phyloP scores from a whole-genome alignment of 1,140 invertebrate species.

The Scaptomyza graminum region DNA sequence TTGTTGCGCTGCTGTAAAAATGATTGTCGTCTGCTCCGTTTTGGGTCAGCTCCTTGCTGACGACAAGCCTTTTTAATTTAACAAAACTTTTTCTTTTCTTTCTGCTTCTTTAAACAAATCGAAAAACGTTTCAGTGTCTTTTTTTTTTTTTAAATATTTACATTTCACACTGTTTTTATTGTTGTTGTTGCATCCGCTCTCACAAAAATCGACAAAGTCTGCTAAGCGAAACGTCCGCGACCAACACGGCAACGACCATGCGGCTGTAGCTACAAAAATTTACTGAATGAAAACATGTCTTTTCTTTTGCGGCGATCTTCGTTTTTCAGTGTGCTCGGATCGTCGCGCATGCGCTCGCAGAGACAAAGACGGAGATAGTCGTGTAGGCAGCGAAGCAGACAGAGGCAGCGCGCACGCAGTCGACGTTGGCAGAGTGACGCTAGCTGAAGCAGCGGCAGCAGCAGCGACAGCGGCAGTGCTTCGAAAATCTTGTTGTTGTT shows the following conservation, averaged over 20 bases:
- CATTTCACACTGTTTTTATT: constrained; percentile 53
- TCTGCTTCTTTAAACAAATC: constrained; percentile 24
- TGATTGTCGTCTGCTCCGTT: constrained; percentile 33
- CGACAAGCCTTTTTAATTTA: constrained; percentile 34
- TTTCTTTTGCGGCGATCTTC: constrained; percentile 81
- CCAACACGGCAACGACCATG: constrained; percentile 36
- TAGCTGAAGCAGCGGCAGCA: neutral
- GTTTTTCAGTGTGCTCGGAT: constrained; percentile 22
- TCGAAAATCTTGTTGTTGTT: constrained; percentile 41
- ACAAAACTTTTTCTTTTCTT: constrained; percentile 20
- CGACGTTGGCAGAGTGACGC: neutral
- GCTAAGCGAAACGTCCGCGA: constrained; percentile 25
- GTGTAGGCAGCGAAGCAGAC: neutral
- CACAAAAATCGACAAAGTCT: constrained; percentile 13
- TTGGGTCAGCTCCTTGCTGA: constrained; percentile 34
- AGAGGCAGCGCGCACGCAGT: constrained; percentile 3
- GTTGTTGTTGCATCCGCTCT: constrained; percentile 33
- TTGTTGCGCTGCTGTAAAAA: constrained; percentile 1
- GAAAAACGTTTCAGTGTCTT: constrained; percentile 17
- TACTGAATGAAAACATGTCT: constrained; percentile 76
- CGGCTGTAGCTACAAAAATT: constrained; percentile 56
- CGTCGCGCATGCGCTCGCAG: constrained; percentile 43
- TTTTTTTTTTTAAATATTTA: constrained; percentile 44
- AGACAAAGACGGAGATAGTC: constrained; percentile 17
- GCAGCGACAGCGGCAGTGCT: constrained; percentile 26